Evolutionary conservation across 1,140 invertebrate species (phyloP).

Genomic region (Diprion similis): DNA sequence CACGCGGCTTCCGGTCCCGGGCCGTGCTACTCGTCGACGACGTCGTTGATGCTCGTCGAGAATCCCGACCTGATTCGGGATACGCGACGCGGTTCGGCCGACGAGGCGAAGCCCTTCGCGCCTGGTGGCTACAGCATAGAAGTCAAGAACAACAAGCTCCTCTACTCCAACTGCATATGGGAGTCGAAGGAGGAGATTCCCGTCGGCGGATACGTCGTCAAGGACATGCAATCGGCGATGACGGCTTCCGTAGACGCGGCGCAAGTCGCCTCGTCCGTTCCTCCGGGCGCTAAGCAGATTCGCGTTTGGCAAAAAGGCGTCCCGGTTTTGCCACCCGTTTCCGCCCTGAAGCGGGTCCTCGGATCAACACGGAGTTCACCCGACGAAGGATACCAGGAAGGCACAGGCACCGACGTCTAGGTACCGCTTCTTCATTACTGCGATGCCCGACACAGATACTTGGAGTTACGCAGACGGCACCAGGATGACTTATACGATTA

Average conservation of each 20-base stretch:
- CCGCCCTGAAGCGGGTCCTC: conserved; percentile 79
- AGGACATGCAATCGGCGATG: conserved; percentile 68
- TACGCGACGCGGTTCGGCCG: conserved; percentile 59
- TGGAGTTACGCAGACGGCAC: conserved; percentile 49
- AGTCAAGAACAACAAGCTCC: conserved; percentile 77
- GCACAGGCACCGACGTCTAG: conserved; percentile 90
- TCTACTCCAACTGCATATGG: conserved; percentile 69
- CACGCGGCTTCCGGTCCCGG: conserved; percentile 45
- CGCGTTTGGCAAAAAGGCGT: conserved; percentile 86
- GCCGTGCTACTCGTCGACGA: conserved; percentile 71
- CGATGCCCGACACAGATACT: conserved; percentile 48
- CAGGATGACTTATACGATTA: conserved; percentile 39
- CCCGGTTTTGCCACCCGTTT: conserved; percentile 81
- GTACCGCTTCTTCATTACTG: conserved; percentile 55
- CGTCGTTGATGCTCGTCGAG: conserved; percentile 71
- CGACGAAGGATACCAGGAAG: conserved; percentile 91
- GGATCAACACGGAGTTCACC: conserved; percentile 80
- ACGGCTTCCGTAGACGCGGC: conserved; percentile 43
- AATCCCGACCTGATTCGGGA: conserved; percentile 86
- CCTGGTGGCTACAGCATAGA: conserved; percentile 60
- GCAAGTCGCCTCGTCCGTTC: conserved; percentile 42
- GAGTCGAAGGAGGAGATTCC: conserved; percentile 57
- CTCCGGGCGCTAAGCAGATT: conserved; percentile 75
- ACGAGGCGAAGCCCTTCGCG: conserved; percentile 39
- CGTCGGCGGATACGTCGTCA: conserved; percentile 71